These are phyloP conservation scores for Callaeas wilsoni DNA, from an alignment of 2,113 vertebrate species.

Conservation along the genomic window DNA sequence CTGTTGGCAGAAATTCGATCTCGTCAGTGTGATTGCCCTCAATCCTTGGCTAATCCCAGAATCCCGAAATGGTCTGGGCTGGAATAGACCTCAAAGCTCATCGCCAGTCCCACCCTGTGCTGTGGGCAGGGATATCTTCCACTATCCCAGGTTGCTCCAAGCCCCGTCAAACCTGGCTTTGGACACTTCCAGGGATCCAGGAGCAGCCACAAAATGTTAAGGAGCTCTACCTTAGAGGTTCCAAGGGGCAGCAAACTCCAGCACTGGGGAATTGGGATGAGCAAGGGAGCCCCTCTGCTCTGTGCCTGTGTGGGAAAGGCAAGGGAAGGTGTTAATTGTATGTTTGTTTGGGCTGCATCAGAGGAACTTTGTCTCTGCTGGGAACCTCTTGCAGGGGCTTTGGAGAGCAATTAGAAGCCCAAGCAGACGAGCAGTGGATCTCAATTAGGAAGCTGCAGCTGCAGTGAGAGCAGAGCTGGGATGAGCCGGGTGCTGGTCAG, in stretches of 20 bases:
- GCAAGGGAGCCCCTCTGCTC: neutral
- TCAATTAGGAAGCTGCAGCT: neutral
- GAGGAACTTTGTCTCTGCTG: neutral
- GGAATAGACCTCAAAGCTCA: neutral
- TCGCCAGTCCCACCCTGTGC: neutral
- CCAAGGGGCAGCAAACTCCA: neutral
- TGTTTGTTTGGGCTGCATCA: neutral
- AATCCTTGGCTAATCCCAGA: neutral
- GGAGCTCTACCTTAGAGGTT: neutral
- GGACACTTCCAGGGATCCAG: neutral
- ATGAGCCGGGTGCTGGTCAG: neutral
- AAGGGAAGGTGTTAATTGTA: too few relatives aligned
- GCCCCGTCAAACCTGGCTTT: fast-evolving
- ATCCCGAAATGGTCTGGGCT: neutral
- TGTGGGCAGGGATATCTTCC: neutral
- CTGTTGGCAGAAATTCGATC: fast-evolving
- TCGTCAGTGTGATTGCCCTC: neutral
- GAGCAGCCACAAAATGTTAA: neutral
- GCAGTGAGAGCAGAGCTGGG: neutral
- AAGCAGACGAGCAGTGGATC: neutral
- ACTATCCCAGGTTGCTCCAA: neutral
- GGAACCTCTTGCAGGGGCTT: neutral
- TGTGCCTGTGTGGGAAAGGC: neutral
- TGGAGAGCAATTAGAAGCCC: neutral
- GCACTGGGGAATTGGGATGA: neutral